These are phyloP conservation scores for Turdus rufiventris DNA, from an alignment of 2,113 vertebrate species.

Conservation along the genomic window DNA sequence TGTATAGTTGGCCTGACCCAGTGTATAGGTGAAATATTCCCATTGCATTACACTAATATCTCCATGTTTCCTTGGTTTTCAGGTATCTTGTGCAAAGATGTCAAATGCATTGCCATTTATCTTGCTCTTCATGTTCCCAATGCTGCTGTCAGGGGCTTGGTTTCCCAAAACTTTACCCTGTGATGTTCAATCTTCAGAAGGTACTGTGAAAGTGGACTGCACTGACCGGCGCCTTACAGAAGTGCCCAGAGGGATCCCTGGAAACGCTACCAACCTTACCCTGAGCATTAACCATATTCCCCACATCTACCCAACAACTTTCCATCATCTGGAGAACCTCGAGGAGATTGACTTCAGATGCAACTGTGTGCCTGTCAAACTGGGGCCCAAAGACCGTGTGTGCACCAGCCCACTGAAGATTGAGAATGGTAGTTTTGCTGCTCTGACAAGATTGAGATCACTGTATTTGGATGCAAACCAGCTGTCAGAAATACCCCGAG, in stretches of 20 bases:
- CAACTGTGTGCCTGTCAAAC: conserved; percentile 86
- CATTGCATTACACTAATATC: neutral
- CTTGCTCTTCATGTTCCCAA: conserved; percentile 48
- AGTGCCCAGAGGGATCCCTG: conserved; percentile 82
- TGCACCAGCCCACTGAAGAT: conserved; percentile 71
- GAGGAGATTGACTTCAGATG: conserved; percentile 91
- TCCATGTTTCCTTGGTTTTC: neutral
- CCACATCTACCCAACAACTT: conserved; percentile 75
- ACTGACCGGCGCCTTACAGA: conserved; percentile 75
- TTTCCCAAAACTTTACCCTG: conserved; percentile 91
- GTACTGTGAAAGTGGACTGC: conserved; percentile 83
- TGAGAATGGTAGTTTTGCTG: conserved; percentile 74
- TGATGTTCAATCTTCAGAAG: conserved; percentile 69
- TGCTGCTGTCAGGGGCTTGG: conserved; percentile 58
- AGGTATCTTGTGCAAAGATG: conserved; percentile 45
- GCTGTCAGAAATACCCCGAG: conserved; percentile 80
- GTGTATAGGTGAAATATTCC: neutral
- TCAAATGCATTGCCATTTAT: neutral
- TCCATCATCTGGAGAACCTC: conserved; percentile 77
- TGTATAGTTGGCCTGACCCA: neutral
- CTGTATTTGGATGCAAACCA: conserved; percentile 92
- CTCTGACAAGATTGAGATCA: conserved; percentile 75
- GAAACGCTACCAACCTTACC: conserved; percentile 86
- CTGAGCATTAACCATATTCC: conserved; percentile 90
- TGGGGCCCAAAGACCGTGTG: conserved; percentile 82